These are phyloP conservation scores for Microctonus hyperodae DNA, from an alignment of 2,888 invertebrate species.

Conservation along the genomic window DNA sequence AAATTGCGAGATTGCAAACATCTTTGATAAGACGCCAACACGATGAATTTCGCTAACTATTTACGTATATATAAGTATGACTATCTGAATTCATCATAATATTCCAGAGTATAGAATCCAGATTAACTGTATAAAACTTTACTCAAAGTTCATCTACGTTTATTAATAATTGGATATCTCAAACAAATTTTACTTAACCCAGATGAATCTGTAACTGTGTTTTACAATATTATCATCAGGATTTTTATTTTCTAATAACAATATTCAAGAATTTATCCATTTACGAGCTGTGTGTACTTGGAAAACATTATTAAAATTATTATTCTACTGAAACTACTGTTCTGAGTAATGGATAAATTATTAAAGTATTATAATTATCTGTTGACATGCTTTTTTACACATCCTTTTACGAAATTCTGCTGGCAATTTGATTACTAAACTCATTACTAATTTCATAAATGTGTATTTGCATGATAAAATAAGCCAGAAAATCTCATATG, in stretches of 20 bases:
- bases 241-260: too few species aligned
- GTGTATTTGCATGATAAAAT: constrained; percentile 33
- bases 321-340: too few species aligned
- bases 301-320: too few species aligned
- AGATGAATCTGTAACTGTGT: neutral
- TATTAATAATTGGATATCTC: neutral
- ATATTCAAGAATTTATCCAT: too few species aligned
- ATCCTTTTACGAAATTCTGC: constrained; percentile 12
- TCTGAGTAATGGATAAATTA: too few species aligned
- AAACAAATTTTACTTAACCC: neutral
- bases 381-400: neutral
- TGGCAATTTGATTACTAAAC: constrained; percentile 44
- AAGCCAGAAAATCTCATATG: neutral
- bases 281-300: too few species aligned
- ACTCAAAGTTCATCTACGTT: neutral
- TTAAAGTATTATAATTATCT: too few species aligned
- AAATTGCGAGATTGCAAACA: constrained; percentile 21
- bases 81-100: neutral
- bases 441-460: constrained; percentile 39
- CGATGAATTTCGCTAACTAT: constrained; percentile 1
- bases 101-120: neutral
- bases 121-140: neutral
- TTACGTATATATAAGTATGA: neutral
- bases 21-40: constrained; percentile 11
- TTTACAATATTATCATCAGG: too few species aligned